phyloP scores from a whole-genome alignment of 2,797 vertebrate genomes.

The Phalanger gymnotis region DNA sequence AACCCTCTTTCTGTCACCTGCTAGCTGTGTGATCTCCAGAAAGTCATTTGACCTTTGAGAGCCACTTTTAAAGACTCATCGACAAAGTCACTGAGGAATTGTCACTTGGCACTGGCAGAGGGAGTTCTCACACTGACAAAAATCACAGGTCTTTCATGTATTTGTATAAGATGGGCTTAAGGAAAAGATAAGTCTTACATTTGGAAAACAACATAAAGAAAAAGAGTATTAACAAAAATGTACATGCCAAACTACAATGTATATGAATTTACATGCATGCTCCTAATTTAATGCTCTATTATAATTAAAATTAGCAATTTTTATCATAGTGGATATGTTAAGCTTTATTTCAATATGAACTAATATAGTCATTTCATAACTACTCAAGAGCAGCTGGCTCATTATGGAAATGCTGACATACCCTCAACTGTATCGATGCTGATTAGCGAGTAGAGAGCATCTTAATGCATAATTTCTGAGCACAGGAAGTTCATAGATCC shows the following conservation, averaged over 20 bases:
- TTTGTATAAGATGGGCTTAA: background rate
- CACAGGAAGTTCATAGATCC: constrained; percentile 47
- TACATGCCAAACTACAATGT: background rate
- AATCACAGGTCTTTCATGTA: background rate
- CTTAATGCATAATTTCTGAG: constrained; percentile 32
- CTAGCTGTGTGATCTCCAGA: background rate
- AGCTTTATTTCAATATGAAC: constrained; percentile 42
- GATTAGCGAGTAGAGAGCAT: constrained; percentile 67
- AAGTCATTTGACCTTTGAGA: background rate
- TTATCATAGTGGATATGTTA: constrained; percentile 38
- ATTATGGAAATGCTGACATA: constrained; percentile 72
- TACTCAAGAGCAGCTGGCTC: constrained; percentile 71
- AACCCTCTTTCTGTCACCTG: background rate
- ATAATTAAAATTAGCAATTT: constrained; percentile 52
- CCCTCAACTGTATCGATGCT: constrained; percentile 54
- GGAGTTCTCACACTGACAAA: background rate
- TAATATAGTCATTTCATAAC: constrained; percentile 60
- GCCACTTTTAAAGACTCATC: background rate
- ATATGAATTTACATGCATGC: background rate
- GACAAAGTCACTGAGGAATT: background rate
- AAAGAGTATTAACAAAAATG: constrained; percentile 5
- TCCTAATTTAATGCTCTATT: constrained; percentile 53
- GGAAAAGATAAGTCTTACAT: background rate
- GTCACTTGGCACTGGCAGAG: background rate
- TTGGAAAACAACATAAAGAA: constrained; percentile 7